phyloP scores from a whole-genome alignment of 2,113 vertebrate species.

The Microcebus lehilahytsara region DNA sequence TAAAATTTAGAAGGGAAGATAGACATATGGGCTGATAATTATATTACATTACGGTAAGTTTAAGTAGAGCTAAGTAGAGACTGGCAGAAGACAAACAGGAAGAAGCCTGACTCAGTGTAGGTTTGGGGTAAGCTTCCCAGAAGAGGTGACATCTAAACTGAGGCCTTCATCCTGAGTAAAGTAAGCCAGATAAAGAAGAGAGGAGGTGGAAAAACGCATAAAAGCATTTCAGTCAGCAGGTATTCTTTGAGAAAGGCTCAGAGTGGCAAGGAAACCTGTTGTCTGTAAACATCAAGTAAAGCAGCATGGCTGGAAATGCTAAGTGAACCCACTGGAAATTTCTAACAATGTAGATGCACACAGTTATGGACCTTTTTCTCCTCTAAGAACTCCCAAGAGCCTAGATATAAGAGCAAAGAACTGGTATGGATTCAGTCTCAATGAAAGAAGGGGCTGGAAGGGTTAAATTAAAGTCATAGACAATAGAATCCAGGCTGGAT shows the following conservation, averaged over 20 bases:
- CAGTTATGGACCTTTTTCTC: not conserved
- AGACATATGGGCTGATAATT: not conserved
- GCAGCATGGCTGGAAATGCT: not conserved
- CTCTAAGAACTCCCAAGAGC: not conserved
- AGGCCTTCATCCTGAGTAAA: not conserved
- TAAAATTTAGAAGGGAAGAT: not conserved
- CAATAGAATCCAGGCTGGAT: not conserved
- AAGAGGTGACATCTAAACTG: not conserved
- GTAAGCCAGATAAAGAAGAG: not conserved
- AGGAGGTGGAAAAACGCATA: not conserved
- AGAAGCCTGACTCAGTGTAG: not conserved
- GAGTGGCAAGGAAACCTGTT: not conserved
- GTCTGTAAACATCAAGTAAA: not conserved
- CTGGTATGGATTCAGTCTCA: not conserved
- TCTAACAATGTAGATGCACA: not conserved
- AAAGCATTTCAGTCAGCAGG: not conserved
- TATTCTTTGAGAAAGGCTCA: not conserved
- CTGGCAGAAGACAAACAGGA: not conserved
- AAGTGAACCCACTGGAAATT: not conserved
- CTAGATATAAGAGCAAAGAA: slow-evolving; percentile 9
- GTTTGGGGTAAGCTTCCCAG: not conserved
- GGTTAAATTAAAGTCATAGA: not conserved
- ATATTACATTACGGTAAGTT: not conserved
- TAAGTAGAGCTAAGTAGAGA: not conserved
- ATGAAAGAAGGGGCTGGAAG: not conserved